phyloP scores from a whole-genome alignment of 2,888 invertebrate genomes.

The Troides aeacus region DNA sequence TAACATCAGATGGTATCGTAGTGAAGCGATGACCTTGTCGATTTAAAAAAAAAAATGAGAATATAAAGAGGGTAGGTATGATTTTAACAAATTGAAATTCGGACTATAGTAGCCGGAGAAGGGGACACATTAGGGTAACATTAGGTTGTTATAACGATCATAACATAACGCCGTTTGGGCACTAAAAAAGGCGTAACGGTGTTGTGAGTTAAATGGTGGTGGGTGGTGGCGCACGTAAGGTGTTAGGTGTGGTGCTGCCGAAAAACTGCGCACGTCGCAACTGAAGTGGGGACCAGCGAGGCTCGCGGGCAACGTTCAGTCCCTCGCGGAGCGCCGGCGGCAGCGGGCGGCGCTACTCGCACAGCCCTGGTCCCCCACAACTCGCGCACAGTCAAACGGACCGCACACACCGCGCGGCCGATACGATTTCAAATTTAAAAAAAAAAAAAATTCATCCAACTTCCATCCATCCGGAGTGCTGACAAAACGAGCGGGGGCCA shows the following conservation, averaged over 20 bases:
- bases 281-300: conserved; percentile 23
- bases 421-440: too few relatives aligned
- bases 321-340: conserved; percentile 14
- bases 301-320: conserved; percentile 15
- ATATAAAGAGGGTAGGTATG: too few relatives aligned
- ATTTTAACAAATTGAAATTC: too few relatives aligned
- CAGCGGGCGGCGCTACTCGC: conserved; percentile 1
- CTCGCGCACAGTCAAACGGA: not conserved
- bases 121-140: too few relatives aligned
- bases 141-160: conserved; percentile 11
- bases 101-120: too few relatives aligned
- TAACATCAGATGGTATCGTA: too few relatives aligned
- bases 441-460: not conserved
- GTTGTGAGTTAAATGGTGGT: not conserved
- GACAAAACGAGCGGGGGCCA: not conserved
- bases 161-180: conserved; percentile 14
- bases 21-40: too few relatives aligned
- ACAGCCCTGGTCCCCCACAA: not conserved
- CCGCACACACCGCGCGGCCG: too few relatives aligned
- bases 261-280: conserved; percentile 47
- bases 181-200: conserved; percentile 16
- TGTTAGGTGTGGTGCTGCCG: conserved; percentile 25
- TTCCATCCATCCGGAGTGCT: not conserved
- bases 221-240: conserved; percentile 6
- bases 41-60: too few relatives aligned